These are phyloP conservation scores for Rhabdomys pumilio DNA, from an alignment of 2,797 vertebrate genomes.

Conservation along the genomic window DNA sequence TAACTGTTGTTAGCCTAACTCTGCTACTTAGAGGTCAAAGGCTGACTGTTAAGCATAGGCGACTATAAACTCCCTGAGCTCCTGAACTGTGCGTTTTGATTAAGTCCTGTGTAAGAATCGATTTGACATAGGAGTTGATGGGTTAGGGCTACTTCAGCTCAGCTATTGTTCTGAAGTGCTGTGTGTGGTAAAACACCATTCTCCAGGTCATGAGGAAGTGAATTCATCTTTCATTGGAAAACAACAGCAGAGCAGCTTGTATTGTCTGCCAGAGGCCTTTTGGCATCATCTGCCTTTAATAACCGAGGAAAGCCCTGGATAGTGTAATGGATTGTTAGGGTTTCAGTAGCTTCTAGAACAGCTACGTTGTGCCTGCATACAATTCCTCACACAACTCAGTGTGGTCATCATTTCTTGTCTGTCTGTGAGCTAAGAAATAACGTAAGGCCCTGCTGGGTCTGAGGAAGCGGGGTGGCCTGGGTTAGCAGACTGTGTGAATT, in stretches of 20 bases:
- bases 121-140: slow-evolving; percentile 38
- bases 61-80: slow-evolving; percentile 22
- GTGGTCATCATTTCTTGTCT: neutral
- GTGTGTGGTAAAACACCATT: neutral
- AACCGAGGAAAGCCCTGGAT: neutral
- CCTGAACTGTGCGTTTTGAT: slow-evolving; percentile 42
- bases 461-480: neutral
- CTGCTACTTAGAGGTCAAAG: slow-evolving; percentile 40
- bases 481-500: neutral
- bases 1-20: neutral
- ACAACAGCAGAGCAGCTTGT: slow-evolving; percentile 5
- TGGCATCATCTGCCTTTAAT: slow-evolving; percentile 3
- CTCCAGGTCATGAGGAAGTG: neutral
- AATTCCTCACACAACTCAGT: neutral
- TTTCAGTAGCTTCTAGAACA: neutral
- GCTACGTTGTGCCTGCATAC: neutral
- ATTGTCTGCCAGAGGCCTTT: neutral
- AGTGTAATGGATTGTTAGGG: neutral
- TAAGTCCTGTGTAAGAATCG: slow-evolving; percentile 36
- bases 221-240: slow-evolving; percentile 54
- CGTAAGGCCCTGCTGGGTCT: neutral
- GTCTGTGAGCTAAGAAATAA: neutral
- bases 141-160: slow-evolving; percentile 20
- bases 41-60: neutral
- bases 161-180: slow-evolving; percentile 47